Percentiles rank a stretch among this genome's conserved stretches.
phyloP scores from a whole-genome alignment of 37 sponge, comb jelly and placozoan species.

The Agelas oroides region DNA sequence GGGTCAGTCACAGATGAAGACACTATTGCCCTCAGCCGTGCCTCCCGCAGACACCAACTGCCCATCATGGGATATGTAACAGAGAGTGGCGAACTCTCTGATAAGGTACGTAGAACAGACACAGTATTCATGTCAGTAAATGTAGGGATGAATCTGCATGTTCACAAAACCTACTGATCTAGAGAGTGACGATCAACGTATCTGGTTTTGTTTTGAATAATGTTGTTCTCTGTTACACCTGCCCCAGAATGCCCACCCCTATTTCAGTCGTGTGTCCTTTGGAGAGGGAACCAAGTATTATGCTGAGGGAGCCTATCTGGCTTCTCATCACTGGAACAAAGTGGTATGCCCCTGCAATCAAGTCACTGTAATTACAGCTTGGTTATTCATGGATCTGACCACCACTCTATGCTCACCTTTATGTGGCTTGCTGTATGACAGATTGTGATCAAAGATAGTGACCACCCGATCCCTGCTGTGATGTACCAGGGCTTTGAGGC shows the following conservation, averaged over 20 bases:
- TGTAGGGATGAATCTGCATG: too few species aligned
- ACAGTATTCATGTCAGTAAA: too few species aligned
- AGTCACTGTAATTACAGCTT: too few species aligned
- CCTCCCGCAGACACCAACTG: slow-evolving; percentile 28
- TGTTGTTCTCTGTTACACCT: too few species aligned
- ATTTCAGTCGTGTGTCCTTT: slow-evolving; percentile 40
- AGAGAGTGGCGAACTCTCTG: slow-evolving; percentile 26
- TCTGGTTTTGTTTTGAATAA: too few species aligned
- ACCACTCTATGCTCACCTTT: too few species aligned
- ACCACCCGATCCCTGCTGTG: slow-evolving; percentile 21
- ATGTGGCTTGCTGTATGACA: slow-evolving; percentile 1
- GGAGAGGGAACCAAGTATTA: slow-evolving; percentile 21
- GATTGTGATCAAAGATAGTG: slow-evolving; percentile 43
- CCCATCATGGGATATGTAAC: slow-evolving; percentile 39
- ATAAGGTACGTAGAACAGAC: too few species aligned
- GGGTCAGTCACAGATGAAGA: slow-evolving; percentile 39
- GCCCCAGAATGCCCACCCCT: slow-evolving; percentile 30
- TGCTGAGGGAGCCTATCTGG: slow-evolving; percentile 19
- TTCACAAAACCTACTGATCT: too few species aligned
- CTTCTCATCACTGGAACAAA: slow-evolving; percentile 28
- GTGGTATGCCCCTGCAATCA: slow-evolving; percentile 30
- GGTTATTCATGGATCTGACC: too few species aligned
- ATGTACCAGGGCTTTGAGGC: slow-evolving; percentile 49
- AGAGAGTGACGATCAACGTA: too few species aligned
- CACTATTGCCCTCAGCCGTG: slow-evolving; percentile 33